These are phyloP conservation scores for Masnerella sp. DNA, from an alignment of 2,888 invertebrate genomes.

Conservation along the genomic window DNA sequence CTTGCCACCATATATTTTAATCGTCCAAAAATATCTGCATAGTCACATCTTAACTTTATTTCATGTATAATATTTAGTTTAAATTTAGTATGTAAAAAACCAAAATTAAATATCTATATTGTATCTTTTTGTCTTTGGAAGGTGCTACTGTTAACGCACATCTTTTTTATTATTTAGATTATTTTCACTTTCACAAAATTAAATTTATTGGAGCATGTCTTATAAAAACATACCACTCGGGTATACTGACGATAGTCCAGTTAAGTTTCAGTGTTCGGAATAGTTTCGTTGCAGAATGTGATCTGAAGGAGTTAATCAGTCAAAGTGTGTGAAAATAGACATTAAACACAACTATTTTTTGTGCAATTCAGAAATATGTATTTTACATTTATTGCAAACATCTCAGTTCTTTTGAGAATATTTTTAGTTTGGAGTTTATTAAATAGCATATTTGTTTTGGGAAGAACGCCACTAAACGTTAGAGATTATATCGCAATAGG, in stretches of 20 bases:
- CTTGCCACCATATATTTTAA: no score
- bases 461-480: slow-evolving; percentile 12
- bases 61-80: no score
- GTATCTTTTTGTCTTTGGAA: no score
- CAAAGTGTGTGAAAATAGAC: not conserved
- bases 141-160: not conserved
- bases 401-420: no score
- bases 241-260: not conserved
- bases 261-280: slow-evolving; percentile 17
- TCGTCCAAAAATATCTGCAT: no score
- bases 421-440: slow-evolving; percentile 16
- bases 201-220: slow-evolving; percentile 62
- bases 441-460: slow-evolving; percentile 14
- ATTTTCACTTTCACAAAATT: slow-evolving; percentile 66
- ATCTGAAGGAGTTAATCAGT: not conserved
- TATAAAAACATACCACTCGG: slow-evolving; percentile 48
- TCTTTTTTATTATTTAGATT: not conserved
- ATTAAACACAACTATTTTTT: no score
- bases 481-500: slow-evolving; percentile 54
- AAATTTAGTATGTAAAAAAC: no score
- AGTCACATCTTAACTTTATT: no score
- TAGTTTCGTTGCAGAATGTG: slow-evolving; percentile 9
- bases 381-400: no score
- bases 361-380: not conserved
- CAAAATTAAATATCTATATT: no score